phyloP scores from a whole-genome alignment of 2,113 vertebrate species.

The Felis catus region DNA sequence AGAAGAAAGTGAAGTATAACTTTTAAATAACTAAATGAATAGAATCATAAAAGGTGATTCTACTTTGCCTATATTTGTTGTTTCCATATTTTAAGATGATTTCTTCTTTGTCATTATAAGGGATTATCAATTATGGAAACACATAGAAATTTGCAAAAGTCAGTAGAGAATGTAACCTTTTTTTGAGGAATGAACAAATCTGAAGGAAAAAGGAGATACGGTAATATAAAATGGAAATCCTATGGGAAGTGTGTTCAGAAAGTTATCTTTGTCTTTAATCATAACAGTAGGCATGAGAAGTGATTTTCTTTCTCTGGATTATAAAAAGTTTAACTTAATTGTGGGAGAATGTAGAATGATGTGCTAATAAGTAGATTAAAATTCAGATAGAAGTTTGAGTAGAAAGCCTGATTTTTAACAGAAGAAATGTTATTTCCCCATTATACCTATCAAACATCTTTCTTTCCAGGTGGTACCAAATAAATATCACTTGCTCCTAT shows the following conservation, averaged over 20 bases:
- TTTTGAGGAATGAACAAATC: not conserved
- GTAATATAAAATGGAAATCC: not conserved
- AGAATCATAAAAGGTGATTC: not conserved
- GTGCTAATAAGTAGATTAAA: slow-evolving; percentile 27
- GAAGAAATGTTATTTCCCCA: not conserved
- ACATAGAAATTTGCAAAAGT: not conserved
- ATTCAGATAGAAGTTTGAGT: not conserved
- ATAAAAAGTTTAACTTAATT: not conserved
- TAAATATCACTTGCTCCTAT: not conserved
- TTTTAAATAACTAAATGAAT: not conserved
- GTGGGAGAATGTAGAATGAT: not conserved
- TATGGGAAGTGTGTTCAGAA: not conserved
- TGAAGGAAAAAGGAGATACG: not conserved
- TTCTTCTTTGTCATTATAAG: not conserved
- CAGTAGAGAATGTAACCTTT: not conserved
- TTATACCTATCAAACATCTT: not conserved
- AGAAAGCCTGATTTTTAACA: not conserved
- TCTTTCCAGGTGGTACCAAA: not conserved
- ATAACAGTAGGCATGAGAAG: not conserved
- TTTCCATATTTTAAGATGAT: not conserved
- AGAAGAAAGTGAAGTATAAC: not conserved
- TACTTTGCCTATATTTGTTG: not conserved
- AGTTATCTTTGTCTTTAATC: not conserved
- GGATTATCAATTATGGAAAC: not conserved
- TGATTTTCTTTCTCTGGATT: slow-evolving; percentile 25